Base-by-base conservation (phyloP, 2,888 invertebrate genomes). In the Congeria kusceri region DNA sequence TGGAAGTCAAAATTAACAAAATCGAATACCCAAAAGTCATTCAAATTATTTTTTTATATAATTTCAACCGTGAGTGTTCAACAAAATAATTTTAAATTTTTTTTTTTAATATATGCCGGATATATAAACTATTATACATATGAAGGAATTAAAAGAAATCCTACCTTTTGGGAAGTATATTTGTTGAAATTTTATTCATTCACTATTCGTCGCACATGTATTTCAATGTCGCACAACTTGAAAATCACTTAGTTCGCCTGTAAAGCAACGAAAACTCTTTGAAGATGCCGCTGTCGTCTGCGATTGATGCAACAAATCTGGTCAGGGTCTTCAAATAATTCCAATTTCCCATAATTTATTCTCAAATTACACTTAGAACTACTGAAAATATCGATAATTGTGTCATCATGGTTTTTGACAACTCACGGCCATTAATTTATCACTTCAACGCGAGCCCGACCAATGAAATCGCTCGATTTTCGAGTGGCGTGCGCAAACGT, bases 281-380 rank as follows among this genome's bases (percentile, higher is more conserved):
- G 63, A 64, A 39, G 39, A 13, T 39, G 39, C 39, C 39, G 39
- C 39, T 39, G 39, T 7, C 39, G 9, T 39, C 39, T 13, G 15
- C 39, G 39, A 39, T 39, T 39, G 39, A 39, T 39, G 39, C 39
- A 11, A 39, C 39, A 25, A 56, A 63, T 62, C 49, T 28, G 53
- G 68, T 39, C 66, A 64, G 64, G 44, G 59, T 39, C 72, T 72
- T 59, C 28, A 72, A 68, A 65, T 72, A 72, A 69, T 76, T 76
- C 76, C 76, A 62, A 80, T 80, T 72, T 76, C 72, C 76, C 80
- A 76, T 80, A 80, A 80, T 80, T 80, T 80, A 76, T 80, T 72
- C 80, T 66, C 80, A 58, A 47, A 63, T 74, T 61, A 27, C 58
- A 28, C 53, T 53, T 23, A 20, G 25, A 53, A 23, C 9, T 25